Percentiles rank a stretch among this genome's conserved stretches.
phyloP scores from a whole-genome alignment of 23 tunicate species.

The Styela clava region DNA sequence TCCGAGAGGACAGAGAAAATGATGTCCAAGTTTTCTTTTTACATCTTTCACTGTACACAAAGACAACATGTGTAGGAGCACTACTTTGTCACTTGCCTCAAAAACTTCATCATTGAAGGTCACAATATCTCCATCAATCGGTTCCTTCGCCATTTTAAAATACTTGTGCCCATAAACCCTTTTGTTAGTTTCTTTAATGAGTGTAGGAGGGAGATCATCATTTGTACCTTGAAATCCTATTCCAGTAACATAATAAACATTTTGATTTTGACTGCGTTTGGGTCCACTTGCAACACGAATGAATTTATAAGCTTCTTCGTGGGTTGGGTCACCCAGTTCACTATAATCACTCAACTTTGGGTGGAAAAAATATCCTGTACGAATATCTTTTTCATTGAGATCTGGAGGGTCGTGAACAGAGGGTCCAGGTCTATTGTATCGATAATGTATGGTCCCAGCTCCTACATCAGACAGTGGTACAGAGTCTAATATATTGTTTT shows the following conservation, averaged over 20 bases:
- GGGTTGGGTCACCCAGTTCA: neutral
- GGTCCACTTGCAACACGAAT: conserved; percentile 5
- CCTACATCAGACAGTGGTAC: conserved; percentile 15
- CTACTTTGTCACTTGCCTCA: neutral
- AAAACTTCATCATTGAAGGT: neutral
- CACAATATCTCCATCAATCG: neutral
- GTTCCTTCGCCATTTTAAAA: neutral
- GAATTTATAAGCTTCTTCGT: conserved; percentile 16
- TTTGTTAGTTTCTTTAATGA: neutral
- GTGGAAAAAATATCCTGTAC: conserved; percentile 32
- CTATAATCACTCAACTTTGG: conserved; percentile 27
- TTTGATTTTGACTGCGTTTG: neutral
- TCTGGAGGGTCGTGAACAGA: conserved; percentile 5
- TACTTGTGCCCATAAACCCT: conserved; percentile 9
- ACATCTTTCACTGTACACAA: neutral
- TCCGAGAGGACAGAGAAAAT: neutral
- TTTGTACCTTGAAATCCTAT: conserved; percentile 4
- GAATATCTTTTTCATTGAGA: neutral
- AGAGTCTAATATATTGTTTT: conserved; percentile 1
- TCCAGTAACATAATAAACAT: conserved; percentile 11
- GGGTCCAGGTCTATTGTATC: conserved; percentile 13
- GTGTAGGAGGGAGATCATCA: neutral
- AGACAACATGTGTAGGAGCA: neutral
- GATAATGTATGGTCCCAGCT: conserved; percentile 25
- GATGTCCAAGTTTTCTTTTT: neutral